A percentile compares a stretch with the other conserved stretches of the same genome.
Evolutionary conservation across 2,113 vertebrate species (phyloP).

Genomic region (Zosterops japonicus): DNA sequence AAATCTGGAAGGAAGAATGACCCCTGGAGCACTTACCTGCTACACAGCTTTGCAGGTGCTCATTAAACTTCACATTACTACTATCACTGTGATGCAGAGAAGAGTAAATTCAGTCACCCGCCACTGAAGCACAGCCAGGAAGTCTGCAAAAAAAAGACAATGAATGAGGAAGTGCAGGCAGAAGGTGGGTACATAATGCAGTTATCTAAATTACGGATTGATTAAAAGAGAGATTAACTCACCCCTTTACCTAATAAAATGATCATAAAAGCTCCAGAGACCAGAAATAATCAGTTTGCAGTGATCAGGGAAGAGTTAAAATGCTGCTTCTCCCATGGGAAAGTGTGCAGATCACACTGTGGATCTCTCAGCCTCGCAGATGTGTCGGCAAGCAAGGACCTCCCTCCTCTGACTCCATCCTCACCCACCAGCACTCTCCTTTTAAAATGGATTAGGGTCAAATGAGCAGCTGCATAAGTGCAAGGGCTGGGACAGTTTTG

Average conservation of each 20-base stretch:
- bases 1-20: conserved; percentile 6
- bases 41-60: conserved; percentile 32
- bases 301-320: background rate
- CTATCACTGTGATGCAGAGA: background rate
- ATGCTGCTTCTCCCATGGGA: background rate
- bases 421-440: background rate
- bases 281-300: background rate
- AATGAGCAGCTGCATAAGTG: background rate
- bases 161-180: conserved; percentile 26
- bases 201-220: conserved; percentile 1
- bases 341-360: background rate
- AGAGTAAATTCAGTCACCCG: background rate
- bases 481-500: conserved; percentile 22
- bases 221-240: conserved; percentile 24
- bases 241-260: background rate
- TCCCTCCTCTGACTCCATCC: background rate
- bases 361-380: background rate
- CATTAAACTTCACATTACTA: conserved; percentile 42
- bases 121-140: conserved; percentile 26
- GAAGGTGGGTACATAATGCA: background rate
- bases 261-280: background rate
- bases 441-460: conserved; percentile 30
- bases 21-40: conserved; percentile 43
- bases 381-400: rapidly evolving
- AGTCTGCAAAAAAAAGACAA: conserved; percentile 30